phyloP scores from a whole-genome alignment of 2,888 invertebrate species.

The Tachystola acroxantha region DNA sequence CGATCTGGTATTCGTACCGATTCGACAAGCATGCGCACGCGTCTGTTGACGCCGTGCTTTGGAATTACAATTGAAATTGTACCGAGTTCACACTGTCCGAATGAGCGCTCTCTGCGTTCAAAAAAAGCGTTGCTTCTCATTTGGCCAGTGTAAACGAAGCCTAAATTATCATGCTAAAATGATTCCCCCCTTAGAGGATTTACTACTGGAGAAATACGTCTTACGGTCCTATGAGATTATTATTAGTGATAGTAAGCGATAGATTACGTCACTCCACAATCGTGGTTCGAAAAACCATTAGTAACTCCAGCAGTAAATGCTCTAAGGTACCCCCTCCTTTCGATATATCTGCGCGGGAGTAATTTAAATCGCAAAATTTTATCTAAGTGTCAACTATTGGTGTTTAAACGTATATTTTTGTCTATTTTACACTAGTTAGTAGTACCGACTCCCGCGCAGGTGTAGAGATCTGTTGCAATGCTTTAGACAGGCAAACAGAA shows the following conservation, averaged over 20 bases:
- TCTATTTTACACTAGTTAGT: constrained; percentile 3
- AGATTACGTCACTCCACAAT: too few relatives aligned
- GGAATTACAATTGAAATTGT: constrained; percentile 20
- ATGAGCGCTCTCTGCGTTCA: neutral
- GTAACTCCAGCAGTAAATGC: too few relatives aligned
- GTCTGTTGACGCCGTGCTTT: constrained; percentile 31
- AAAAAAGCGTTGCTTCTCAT: neutral
- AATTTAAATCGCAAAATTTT: neutral
- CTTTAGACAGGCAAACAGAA: constrained; percentile 2
- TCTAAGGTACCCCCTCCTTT: too few relatives aligned
- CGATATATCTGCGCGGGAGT: constrained; percentile 31
- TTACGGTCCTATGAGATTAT: too few relatives aligned
- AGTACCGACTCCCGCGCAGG: constrained; percentile 21
- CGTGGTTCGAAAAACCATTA: too few relatives aligned
- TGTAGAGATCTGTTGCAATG: constrained; percentile 29
- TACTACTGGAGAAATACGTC: neutral
- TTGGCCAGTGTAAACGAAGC: constrained; percentile 1
- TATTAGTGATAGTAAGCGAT: too few relatives aligned
- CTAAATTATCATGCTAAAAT: constrained; percentile 32
- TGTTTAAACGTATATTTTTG: constrained; percentile 4
- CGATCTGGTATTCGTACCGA: constrained; percentile 25
- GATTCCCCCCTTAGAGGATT: constrained; percentile 20
- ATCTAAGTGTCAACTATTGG: neutral
- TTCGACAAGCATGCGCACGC: constrained; percentile 27
- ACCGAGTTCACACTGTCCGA: neutral